Percentiles rank a stretch among this genome's conserved stretches.
phyloP scores from a whole-genome alignment of 2,797 vertebrate genomes.

The Manis pentadactyla region DNA sequence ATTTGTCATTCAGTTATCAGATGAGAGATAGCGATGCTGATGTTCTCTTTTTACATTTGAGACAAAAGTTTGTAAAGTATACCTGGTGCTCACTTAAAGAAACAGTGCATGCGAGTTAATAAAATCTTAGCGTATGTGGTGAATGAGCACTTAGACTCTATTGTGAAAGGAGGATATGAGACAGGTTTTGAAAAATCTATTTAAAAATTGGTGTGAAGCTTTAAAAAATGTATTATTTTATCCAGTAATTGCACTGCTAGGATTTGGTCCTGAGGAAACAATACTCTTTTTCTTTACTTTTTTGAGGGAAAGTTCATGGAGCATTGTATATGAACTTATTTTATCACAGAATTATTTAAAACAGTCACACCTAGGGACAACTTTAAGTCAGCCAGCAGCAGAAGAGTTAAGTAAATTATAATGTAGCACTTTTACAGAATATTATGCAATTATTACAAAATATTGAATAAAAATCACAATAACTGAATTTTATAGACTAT shows the following conservation, averaged over 20 bases:
- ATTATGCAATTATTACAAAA: neutral
- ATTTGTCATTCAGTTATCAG: neutral
- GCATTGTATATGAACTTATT: neutral
- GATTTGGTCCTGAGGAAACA: neutral
- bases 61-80: neutral
- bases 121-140: neutral
- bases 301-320: neutral
- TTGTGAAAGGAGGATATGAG: neutral
- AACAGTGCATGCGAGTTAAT: neutral
- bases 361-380: neutral
- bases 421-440: neutral
- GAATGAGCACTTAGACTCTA: neutral
- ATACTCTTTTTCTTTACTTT: neutral
- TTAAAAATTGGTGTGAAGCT: neutral
- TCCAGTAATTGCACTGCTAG: neutral
- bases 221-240: slow-evolving; percentile 11
- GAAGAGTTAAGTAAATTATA: neutral
- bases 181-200: slow-evolving; percentile 2
- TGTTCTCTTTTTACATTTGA: neutral
- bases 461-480: neutral
- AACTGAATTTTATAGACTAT: neutral
- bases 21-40: neutral
- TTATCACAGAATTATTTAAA: neutral
- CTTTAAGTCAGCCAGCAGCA: neutral
- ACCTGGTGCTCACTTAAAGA: neutral